Evolutionary conservation across 2,113 vertebrate species (phyloP), one percentile per base, ranked within the genome.

Genomic region (Cinclus mexicanus): DNA sequence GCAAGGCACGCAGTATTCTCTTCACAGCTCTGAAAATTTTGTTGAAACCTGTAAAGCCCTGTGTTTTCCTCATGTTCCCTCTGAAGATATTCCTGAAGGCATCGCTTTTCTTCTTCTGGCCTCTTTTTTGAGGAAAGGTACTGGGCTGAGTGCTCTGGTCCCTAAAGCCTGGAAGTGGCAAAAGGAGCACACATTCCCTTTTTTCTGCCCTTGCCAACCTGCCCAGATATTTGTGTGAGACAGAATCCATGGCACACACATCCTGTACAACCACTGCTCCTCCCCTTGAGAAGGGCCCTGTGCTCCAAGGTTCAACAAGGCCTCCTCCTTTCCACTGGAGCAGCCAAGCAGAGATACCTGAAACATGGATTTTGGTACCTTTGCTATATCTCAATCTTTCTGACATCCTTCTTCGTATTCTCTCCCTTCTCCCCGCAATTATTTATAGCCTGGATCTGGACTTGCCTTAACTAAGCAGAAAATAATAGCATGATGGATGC

Each of bases 231-330:
- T 77, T 75, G 29, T 31, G 52, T 35, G 67, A 37, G 49, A 80
- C 35, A 50, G 25, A 72, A 26, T 46, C 53, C 31, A 42, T 50
- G 1, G 2, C 59, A 64, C 0, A 1, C 11, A 14, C 0, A 0
- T 28, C 22, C 37, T 41, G 9, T 17, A 46, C 15, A 37, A 14
- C 26, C 50, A 29, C 22, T 7, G 2, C 61, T 56, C 69, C 42
- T 31, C 3, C 0, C 11, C 31, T 23, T 71, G 57, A 56, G 52
- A 70, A 78, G 33, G 44, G 6, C 5, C 44, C 60, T 5, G 6
- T 82, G 55, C 83, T 77, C 67, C 23, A 33, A 20, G 21, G 14
- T 63, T 42, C 33, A 52, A 37, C 19, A 35, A 78, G 35, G 20
- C 52, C 29, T 63, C 3, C 6, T 64, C 75, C 47, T 56, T 81